Conservation (phyloP, 2,113 vertebrate genomes). For the Eolophus roseicapilla region DNA sequence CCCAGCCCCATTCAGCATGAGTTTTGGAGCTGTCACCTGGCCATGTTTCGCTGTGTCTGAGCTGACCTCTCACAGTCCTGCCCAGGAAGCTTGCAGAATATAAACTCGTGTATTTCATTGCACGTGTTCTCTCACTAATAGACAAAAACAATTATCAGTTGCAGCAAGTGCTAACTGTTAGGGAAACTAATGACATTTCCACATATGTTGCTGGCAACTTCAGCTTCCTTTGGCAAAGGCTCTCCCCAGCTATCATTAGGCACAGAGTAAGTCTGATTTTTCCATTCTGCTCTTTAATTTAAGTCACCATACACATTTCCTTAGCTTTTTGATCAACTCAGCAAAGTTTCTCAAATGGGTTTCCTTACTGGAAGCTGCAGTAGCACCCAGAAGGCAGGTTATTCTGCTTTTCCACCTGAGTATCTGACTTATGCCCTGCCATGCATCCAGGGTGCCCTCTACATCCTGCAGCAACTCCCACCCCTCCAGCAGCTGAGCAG, state of each 20-base stretch:
- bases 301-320: not conserved
- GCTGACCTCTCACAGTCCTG: not conserved
- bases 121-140: not conserved
- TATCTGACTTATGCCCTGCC: not conserved
- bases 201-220: constrained; percentile 15
- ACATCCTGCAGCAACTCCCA: not conserved
- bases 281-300: not conserved
- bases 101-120: not conserved
- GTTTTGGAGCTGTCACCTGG: not conserved
- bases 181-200: constrained; percentile 28
- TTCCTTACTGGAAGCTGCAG: not conserved
- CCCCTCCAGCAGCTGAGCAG: not conserved
- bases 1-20: not conserved
- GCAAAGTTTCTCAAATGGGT: not conserved
- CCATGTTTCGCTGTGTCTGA: rapidly evolving
- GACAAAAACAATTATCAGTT: not conserved
- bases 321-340: not conserved
- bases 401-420: not conserved
- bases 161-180: constrained; percentile 8
- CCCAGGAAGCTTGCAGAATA: rapidly evolving
- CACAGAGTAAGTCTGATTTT: not conserved
- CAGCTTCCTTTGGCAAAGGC: constrained; percentile 29
- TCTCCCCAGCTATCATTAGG: not conserved
- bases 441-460: not conserved
- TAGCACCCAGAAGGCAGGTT: not conserved